Conservation (phyloP, 2,888 invertebrate genomes). For the Cerastoderma edule region DNA sequence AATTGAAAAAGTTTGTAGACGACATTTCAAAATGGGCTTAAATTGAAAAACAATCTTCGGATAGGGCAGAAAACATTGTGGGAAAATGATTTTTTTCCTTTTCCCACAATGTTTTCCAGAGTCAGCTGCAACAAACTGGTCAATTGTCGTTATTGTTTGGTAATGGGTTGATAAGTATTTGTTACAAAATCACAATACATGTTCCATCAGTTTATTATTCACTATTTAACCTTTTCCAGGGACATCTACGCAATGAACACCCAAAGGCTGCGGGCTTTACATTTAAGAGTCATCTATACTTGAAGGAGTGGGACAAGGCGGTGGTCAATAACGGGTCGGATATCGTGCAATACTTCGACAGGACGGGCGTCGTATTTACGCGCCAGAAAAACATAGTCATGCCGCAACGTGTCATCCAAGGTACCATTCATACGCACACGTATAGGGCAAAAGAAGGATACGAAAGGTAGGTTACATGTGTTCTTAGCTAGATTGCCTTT, state of each 20-base stretch:
- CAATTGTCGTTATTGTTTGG: no score
- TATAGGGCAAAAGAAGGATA: not conserved
- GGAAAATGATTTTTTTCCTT: no score
- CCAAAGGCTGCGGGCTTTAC: conserved; percentile 17
- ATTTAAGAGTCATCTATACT: conserved; percentile 16
- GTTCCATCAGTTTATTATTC: no score
- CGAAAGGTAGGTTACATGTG: conserved; percentile 3
- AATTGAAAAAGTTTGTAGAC: no score
- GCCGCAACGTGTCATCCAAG: conserved; percentile 1
- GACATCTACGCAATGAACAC: not conserved
- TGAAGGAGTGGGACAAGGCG: conserved; percentile 21
- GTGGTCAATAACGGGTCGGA: conserved; percentile 22
- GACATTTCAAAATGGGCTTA: no score
- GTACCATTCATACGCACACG: conserved; percentile 21
- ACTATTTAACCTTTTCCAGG: conserved; percentile 2
- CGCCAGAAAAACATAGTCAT: conserved; percentile 17
- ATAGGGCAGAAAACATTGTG: no score
- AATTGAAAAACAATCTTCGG: no score
- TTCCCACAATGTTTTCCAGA: no score
- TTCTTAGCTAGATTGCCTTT: not conserved
- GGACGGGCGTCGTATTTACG: conserved; percentile 13
- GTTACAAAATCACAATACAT: no score
- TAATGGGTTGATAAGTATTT: no score
- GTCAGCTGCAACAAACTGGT: no score
- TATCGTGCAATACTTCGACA: conserved; percentile 23